Conservation (phyloP, 2,888 invertebrate genomes). For the Eledona agricola region DNA sequence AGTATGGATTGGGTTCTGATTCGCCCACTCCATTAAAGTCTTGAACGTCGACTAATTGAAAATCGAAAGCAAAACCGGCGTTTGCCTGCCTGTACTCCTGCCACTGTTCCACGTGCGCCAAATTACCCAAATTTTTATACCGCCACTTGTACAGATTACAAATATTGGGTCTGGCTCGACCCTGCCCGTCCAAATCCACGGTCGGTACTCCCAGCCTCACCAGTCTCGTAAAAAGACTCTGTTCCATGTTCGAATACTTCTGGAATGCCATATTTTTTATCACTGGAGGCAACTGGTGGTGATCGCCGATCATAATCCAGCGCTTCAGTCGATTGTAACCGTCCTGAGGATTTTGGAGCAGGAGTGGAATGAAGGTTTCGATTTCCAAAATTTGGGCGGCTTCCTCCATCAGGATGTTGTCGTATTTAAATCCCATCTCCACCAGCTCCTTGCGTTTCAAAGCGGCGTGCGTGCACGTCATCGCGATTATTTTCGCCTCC, state of each 20-base stretch:
- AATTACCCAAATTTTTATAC: constrained; percentile 93
- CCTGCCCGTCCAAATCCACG: constrained; percentile 97
- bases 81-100: constrained; percentile 91
- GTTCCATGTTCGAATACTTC: constrained; percentile 99
- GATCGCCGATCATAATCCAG: constrained; percentile 99
- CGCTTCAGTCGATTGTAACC: constrained; percentile 94
- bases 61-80: constrained; percentile 91
- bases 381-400: constrained; percentile 99
- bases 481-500: constrained; percentile 99
- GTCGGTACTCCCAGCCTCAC: constrained; percentile 97
- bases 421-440: constrained; percentile 95
- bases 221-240: constrained; percentile 95
- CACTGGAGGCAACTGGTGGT: constrained; percentile 98
- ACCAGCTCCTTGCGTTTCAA: constrained; percentile 96
- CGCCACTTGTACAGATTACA: constrained; percentile 96
- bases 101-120: constrained; percentile 85
- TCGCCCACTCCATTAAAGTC: constrained; percentile 98
- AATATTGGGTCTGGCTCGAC: constrained; percentile 91
- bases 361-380: constrained; percentile 97
- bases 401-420: constrained; percentile 99
- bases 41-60: constrained; percentile 95
- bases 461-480: constrained; percentile 99
- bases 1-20: constrained; percentile 97
- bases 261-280: constrained; percentile 99
- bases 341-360: constrained; percentile 98